phyloP scores from a whole-genome alignment of 92 coral and sea anemone genomes.

The Porites cylindrica region DNA sequence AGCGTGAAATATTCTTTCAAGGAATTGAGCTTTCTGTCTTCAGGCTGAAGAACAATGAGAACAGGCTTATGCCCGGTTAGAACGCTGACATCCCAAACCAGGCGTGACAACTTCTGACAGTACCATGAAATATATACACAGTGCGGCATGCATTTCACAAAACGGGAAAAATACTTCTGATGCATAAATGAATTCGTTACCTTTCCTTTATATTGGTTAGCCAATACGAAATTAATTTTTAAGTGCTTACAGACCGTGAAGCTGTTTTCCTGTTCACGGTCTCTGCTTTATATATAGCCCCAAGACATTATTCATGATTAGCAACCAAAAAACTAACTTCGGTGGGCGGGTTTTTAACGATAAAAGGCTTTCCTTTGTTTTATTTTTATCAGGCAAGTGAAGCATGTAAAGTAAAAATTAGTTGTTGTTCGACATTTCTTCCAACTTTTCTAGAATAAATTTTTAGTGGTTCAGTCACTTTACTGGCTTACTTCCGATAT shows the following conservation, averaged over 20 bases:
- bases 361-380: neutral
- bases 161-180: neutral
- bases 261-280: constrained; percentile 15
- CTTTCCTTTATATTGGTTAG: constrained; percentile 9
- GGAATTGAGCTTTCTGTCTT: too few species aligned
- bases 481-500: too few species aligned
- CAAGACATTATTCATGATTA: neutral
- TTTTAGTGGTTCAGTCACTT: neutral
- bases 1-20: neutral
- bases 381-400: neutral
- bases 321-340: neutral
- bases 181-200: constrained; percentile 12
- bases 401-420: neutral
- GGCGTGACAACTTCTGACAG: constrained; percentile 5
- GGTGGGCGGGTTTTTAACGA: neutral
- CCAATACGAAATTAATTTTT: neutral
- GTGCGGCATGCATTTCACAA: constrained; percentile 3
- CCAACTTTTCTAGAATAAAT: too few species aligned
- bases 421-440: neutral
- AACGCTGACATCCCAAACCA: constrained; percentile 6
- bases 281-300: neutral
- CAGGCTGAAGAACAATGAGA: neutral
- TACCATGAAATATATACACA: neutral
- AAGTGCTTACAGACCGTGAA: constrained; percentile 4
- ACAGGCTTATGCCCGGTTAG: neutral